Conservation (phyloP, 23 tunicate species). For the Corella eumyota region DNA sequence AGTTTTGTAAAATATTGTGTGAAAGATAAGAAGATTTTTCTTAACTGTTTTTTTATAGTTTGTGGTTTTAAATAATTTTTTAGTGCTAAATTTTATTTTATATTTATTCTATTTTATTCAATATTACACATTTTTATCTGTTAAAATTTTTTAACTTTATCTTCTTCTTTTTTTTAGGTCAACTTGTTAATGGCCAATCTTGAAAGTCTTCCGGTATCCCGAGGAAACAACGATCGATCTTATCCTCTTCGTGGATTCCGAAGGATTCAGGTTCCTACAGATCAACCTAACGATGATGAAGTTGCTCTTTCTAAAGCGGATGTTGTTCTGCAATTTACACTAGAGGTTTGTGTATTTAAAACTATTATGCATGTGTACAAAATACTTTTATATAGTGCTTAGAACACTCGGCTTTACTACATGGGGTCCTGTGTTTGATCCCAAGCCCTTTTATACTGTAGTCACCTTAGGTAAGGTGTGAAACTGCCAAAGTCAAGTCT, state of each 20-base stretch:
- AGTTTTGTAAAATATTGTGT: neutral
- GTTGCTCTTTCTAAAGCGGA: conserved; percentile 73
- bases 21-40: too few relatives aligned
- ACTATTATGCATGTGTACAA: too few relatives aligned
- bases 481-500: too few relatives aligned
- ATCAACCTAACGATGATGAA: conserved; percentile 64
- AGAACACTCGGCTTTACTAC: too few relatives aligned
- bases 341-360: conserved; percentile 61
- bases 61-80: neutral
- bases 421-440: too few relatives aligned
- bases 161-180: conserved; percentile 27
- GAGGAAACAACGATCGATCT: conserved; percentile 54
- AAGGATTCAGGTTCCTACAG: conserved; percentile 39
- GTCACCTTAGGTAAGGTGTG: too few relatives aligned
- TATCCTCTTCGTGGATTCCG: conserved; percentile 39
- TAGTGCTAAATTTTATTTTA: neutral
- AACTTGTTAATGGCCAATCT: conserved; percentile 69
- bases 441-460: too few relatives aligned
- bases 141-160: too few relatives aligned
- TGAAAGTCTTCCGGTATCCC: conserved; percentile 78
- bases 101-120: neutral
- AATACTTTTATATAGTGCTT: too few relatives aligned
- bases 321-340: conserved; percentile 54
- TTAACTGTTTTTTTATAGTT: too few relatives aligned
- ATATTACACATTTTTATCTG: neutral